Base-by-base conservation (phyloP, 1,140 invertebrate genomes). In the Phymastichus coffea region DNA sequence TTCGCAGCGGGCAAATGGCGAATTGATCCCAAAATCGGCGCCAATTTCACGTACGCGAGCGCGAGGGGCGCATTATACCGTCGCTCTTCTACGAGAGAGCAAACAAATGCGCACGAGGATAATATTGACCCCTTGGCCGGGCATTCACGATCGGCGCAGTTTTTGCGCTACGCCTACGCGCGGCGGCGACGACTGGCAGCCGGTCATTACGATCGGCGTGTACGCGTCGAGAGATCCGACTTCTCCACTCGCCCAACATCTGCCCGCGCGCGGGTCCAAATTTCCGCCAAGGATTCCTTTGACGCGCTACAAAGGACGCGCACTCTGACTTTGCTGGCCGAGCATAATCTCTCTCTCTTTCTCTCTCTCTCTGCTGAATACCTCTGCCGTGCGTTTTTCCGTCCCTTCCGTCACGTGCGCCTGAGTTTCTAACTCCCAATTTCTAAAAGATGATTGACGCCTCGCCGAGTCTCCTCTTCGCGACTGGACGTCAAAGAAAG, bases 101-200 rank as follows among this genome's bases (percentile, higher is more conserved):
- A 25, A 20, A 53, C n/a, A 28, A 33, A 41, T 52, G 33, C 10
- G 17, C 41, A 38, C 57, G 55, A 61, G 48, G 43, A 61, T 55
- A 63, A 63, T 63, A 61, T 61, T 63, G 61, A 66, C 57, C 57
- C 54, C n/a, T n/a, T n/a, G n/a, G n/a, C n/a, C n/a, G 57, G 22
- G n/a, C 3, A 53, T 56, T 51, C 19, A 38, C 25, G 4, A 17
- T 37, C 19, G 20, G 28, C 47, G 53, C 20, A 15, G 19, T n/a
- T n/a, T n/a, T n/a, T n/a, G n/a, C 17, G 37, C 40, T 58, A 66
- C 64, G 52, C 64, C 64, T 57, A 49, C 64, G 63, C 63, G 17
- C 30, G 26, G 15, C 1, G 23, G 48, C n/a, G n/a, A n/a, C n/a
- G 51, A 63, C 64, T 66, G 64, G 61, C 64, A 61, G 64, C 61